Evolutionary conservation across 2,797 vertebrate genomes (phyloP).

Genomic region (Phaenicophaeus curvirostris): DNA sequence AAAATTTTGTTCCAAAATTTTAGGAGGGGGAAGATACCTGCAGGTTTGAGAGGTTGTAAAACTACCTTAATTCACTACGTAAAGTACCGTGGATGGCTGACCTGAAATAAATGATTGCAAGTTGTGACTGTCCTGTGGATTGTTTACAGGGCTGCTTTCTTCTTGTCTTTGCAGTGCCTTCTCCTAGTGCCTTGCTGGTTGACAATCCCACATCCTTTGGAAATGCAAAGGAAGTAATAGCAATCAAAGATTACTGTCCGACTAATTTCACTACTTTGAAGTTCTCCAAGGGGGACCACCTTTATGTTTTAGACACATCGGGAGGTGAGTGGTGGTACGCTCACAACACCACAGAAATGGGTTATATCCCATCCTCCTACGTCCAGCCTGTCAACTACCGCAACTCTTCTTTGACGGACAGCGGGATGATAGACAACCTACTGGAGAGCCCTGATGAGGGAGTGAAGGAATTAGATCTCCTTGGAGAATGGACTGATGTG

Average conservation of each 20-base stretch:
- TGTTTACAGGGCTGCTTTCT: not conserved
- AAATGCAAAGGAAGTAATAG: constrained; percentile 91
- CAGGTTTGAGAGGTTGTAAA: not conserved
- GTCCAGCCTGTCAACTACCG: constrained; percentile 89
- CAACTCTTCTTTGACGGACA: constrained; percentile 91
- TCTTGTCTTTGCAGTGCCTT: constrained; percentile 87
- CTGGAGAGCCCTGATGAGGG: constrained; percentile 87
- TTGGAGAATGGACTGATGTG: constrained; percentile 81
- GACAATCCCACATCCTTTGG: constrained; percentile 86
- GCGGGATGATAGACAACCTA: constrained; percentile 91
- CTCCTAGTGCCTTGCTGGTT: constrained; percentile 91
- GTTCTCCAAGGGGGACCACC: constrained; percentile 94
- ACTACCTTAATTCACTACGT: not conserved
- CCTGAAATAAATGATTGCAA: not conserved
- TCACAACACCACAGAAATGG: constrained; percentile 97
- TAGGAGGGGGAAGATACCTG: accelerated
- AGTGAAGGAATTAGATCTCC: constrained; percentile 85
- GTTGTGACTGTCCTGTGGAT: not conserved
- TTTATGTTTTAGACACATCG: constrained; percentile 93
- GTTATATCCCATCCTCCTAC: constrained; percentile 94
- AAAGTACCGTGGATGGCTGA: accelerated
- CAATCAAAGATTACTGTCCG: constrained; percentile 94
- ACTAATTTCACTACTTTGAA: constrained; percentile 94
- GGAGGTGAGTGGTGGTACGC: constrained; percentile 99
- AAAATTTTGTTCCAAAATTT: not conserved